These are phyloP conservation scores for Acanthopleura granulata DNA, from an alignment of 2,888 invertebrate species.

Conservation along the genomic window DNA sequence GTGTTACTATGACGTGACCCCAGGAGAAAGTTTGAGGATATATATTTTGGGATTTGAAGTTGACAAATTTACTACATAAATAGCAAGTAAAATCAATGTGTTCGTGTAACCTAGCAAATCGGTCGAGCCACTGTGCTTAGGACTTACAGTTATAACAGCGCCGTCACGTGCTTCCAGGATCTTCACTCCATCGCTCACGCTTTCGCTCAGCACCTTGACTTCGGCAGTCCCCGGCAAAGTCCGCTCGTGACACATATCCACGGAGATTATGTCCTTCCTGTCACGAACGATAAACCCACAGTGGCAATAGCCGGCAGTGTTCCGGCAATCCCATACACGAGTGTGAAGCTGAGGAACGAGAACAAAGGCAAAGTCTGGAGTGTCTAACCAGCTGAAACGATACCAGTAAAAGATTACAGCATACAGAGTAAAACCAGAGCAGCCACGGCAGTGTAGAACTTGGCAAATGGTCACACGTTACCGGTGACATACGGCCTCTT, in stretches of 20 bases:
- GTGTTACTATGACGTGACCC: neutral
- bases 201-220: slow-evolving; percentile 27
- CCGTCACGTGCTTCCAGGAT: slow-evolving; percentile 29
- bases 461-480: too few relatives aligned
- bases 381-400: too few relatives aligned
- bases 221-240: slow-evolving; percentile 26
- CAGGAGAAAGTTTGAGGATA: too few relatives aligned
- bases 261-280: slow-evolving; percentile 28
- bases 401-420: too few relatives aligned
- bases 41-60: too few relatives aligned
- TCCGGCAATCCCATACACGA: slow-evolving; percentile 33
- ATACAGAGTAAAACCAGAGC: too few relatives aligned
- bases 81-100: too few relatives aligned
- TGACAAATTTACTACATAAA: too few relatives aligned
- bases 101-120: too few relatives aligned
- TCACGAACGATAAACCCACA: slow-evolving; percentile 40
- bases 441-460: too few relatives aligned
- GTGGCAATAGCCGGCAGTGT: slow-evolving; percentile 31
- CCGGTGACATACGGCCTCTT: too few relatives aligned
- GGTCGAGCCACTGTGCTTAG: neutral
- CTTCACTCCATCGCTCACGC: slow-evolving; percentile 31
- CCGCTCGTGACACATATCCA: slow-evolving; percentile 36
- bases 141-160: slow-evolving; percentile 29
- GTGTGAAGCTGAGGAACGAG: slow-evolving; percentile 31
- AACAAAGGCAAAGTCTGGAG: too few relatives aligned